phyloP scores from a whole-genome alignment of 2,888 invertebrate genomes.

The Acholoe squamosa region DNA sequence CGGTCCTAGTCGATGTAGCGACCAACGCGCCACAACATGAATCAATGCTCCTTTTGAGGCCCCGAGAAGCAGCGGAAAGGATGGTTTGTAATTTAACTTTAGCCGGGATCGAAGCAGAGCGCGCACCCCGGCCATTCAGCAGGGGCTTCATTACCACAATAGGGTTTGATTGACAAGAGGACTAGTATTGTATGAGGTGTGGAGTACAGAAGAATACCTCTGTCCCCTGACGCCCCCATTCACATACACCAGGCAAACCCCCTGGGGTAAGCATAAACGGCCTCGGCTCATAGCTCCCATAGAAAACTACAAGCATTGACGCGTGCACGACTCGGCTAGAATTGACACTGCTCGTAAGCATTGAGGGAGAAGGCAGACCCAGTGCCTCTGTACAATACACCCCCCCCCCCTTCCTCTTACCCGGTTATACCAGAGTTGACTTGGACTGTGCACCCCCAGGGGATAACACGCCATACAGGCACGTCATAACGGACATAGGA shows the following conservation, averaged over 20 bases:
- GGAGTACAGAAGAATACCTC: too few relatives aligned
- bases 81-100: constrained; percentile 50
- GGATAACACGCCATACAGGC: too few relatives aligned
- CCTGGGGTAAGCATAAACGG: neutral
- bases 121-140: neutral
- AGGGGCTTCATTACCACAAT: constrained; percentile 24
- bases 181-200: too few relatives aligned
- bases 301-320: constrained; percentile 7
- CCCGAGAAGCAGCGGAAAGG: neutral
- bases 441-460: too few relatives aligned
- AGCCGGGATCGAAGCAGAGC: neutral
- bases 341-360: constrained; percentile 14
- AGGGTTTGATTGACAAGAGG: constrained; percentile 15
- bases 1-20: neutral
- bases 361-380: neutral
- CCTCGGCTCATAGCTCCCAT: neutral
- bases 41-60: constrained; percentile 32
- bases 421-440: too few relatives aligned
- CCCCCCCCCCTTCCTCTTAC: too few relatives aligned
- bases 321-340: neutral
- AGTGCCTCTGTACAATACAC: neutral
- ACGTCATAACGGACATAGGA: too few relatives aligned
- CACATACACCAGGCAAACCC: too few relatives aligned
- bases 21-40: neutral
- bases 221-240: too few relatives aligned